Conservation (phyloP, 2,888 invertebrate genomes). For the Chrysolina americana region DNA sequence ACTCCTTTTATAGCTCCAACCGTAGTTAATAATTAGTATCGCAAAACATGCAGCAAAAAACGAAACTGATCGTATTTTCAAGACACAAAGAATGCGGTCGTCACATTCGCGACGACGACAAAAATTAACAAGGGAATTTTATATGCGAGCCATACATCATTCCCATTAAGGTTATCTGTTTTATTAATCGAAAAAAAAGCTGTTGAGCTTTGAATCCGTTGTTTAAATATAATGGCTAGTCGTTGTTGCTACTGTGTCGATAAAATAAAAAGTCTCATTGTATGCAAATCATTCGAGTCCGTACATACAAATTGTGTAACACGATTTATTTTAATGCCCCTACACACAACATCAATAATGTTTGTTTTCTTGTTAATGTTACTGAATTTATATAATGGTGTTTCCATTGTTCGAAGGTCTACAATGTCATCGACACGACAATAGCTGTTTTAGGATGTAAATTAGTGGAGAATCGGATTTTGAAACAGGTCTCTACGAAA, state of each 20-base stretch:
- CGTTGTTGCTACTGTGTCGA: slow-evolving; percentile 43
- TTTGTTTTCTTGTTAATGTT: slow-evolving; percentile 50
- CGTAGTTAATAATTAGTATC: slow-evolving; percentile 9
- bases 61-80: slow-evolving; percentile 6
- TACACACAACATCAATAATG: slow-evolving; percentile 46
- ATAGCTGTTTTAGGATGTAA: slow-evolving; percentile 7
- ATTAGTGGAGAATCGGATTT: neutral
- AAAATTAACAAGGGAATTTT: slow-evolving; percentile 33
- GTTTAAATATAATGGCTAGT: slow-evolving; percentile 21
- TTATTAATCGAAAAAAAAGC: slow-evolving; percentile 41
- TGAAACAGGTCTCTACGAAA: neutral
- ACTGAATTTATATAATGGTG: slow-evolving; percentile 46
- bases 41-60: slow-evolving; percentile 6
- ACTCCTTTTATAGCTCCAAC: slow-evolving; percentile 3
- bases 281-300: slow-evolving; percentile 51
- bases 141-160: slow-evolving; percentile 37
- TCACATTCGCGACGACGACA: slow-evolving; percentile 28
- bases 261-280: slow-evolving; percentile 49
- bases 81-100: slow-evolving; percentile 19
- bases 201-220: slow-evolving; percentile 33
- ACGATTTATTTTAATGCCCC: slow-evolving; percentile 52
- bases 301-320: slow-evolving; percentile 56
- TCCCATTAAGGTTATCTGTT: slow-evolving; percentile 47
- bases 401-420: slow-evolving; percentile 47
- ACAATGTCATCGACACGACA: slow-evolving; percentile 32